A percentile compares a stretch with the other conserved stretches of the same genome.
Evolutionary conservation across 2,888 invertebrate species (phyloP).

Genomic region (Branchellion lobata): DNA sequence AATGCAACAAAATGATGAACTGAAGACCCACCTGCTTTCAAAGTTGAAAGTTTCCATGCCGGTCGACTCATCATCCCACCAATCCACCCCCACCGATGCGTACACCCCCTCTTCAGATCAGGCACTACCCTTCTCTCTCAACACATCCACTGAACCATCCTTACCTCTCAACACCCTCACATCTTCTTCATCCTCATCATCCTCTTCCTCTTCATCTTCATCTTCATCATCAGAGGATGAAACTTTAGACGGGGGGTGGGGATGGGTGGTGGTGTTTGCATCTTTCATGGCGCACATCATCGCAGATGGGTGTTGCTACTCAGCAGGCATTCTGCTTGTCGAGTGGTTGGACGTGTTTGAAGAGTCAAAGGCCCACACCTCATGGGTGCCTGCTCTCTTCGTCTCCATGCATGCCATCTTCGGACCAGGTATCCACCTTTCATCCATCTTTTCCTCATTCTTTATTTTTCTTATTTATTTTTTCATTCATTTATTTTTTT

Average conservation of each 20-base stretch:
- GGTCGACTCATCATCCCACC: too few relatives aligned
- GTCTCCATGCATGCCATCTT: conserved; percentile 79
- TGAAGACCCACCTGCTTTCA: too few relatives aligned
- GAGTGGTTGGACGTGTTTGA: conserved; percentile 69
- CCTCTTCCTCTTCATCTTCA: conserved; percentile 37
- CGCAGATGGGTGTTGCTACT: conserved; percentile 89
- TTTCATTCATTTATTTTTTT: too few relatives aligned
- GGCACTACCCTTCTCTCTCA: too few relatives aligned
- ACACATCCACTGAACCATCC: too few relatives aligned
- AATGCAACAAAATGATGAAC: not conserved
- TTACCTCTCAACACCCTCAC: too few relatives aligned
- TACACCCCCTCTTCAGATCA: too few relatives aligned
- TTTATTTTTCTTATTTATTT: too few relatives aligned
- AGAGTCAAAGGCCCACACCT: conserved; percentile 63
- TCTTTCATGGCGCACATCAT: conserved; percentile 83
- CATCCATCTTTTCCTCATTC: too few relatives aligned
- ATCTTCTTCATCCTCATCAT: not conserved
- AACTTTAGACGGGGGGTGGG: conserved; percentile 81
- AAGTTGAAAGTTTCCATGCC: too few relatives aligned
- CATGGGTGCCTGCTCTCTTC: conserved; percentile 85
- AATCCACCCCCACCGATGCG: too few relatives aligned
- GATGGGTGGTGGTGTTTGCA: conserved; percentile 85
- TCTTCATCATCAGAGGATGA: conserved; percentile 24
- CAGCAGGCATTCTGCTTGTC: conserved; percentile 66
- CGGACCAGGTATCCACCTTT: conserved; percentile 57